Evolutionary conservation across 2,797 vertebrate species (phyloP), one percentile per base, ranked within the genome.

Genomic region (Scolopax bukidnonensis): DNA sequence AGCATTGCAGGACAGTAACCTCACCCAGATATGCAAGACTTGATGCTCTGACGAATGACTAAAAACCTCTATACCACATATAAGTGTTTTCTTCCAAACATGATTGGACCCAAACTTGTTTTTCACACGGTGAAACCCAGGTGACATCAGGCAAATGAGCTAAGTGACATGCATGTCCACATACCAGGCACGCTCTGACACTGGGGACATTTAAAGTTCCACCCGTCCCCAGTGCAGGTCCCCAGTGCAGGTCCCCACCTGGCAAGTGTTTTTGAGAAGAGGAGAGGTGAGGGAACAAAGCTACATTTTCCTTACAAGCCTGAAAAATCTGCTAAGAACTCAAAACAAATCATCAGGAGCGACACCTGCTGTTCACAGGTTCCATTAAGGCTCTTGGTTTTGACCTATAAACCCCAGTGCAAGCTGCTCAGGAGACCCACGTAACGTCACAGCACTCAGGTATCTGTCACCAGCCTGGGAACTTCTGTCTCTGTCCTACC

Each of bases 21-120:
- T 30, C 0, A 0, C 1, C 2, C 65, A 56, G 47, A 19, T 1
- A 16, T 0, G 11, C 9, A 11, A 7, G 38, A 40, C 32, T 1
- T 10, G 57, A 61, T 7, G 4, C 45, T 24, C 38, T 23, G 43
- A 23, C 1, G 20, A 61, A 54, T 2, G 8, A 9, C 19, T 10
- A 13, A 25, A 0, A 18, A 20, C 3, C 36, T 38, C 33, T 5
- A 15, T 9, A 9, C 25, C 84, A 60, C 0, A 2, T 63, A 6
- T 3, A 53, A 25, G 11, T 20, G 4, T 7, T 30, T 50, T 33
- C 33, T 60, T 48, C 57, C 47, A 24, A 3, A 6, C 80, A 30
- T 2, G 14, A 18, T 4, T 21, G 30, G 47, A 16, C 24, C 15
- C 59, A 33, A 2, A 1, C 7, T 36, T 19, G 17, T 9, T 90